Evolutionary conservation across 2,888 invertebrate genomes (phyloP), one percentile per base, ranked within the genome.

Genomic region (Zhuqinia jingwanae): DNA sequence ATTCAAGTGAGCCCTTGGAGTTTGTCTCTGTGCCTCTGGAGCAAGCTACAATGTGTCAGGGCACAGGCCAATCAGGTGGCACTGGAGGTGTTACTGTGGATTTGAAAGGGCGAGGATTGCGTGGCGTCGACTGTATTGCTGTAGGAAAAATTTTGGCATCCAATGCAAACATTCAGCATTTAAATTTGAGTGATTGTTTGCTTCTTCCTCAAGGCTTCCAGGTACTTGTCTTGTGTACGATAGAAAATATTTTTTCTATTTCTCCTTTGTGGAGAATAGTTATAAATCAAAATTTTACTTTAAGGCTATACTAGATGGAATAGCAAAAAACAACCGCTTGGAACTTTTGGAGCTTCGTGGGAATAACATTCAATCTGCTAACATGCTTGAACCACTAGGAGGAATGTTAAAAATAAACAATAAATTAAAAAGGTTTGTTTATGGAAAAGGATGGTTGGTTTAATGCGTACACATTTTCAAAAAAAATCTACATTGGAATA

Each of bases 141-240:
- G 87, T 93, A 13, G 92, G 92, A 15, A 92, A 92, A 91, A 92
- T 92, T 20, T 87, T 93, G 11, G 90, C 91, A 5, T 92, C 92
- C 10, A 92, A 92, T 88, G 91, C 91, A 0, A 91, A 91, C 2
- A 92, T 93, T 58, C 91, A 90, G 73, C 90, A 91, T 6, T 89
- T 93, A 10, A 92, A 92, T 85, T 87, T 93, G 0, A 92, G 92
- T 63, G 92, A 93, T 87, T 93, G 93, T 77, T 92, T 93, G 91
- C 88, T 93, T 3, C 91, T 92, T 10, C 91, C 92, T 5, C 92
- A 92, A 90, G 92, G 92, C 47, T 89, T 92, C 60, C 87, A 90
- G 81, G 89, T 89, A 70, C 17, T n/a, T n/a, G n/a, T n/a, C n/a
- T n/a, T n/a, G n/a, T n/a, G 15, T n/a, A 30, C n/a, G 2, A 22